Evolutionary conservation across 2,113 vertebrate genomes (phyloP).

Genomic region (rat (Rattus norvegicus)): GRCr8 NC_086023.1:56535001-56535500

Average conservation of each 20-base stretch:
- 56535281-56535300: not conserved
- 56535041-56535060: not conserved
- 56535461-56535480: not conserved
- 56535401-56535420: not conserved
- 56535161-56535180: no score
- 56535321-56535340: not conserved
- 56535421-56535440: not conserved
- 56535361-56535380: not conserved
- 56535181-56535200: not conserved
- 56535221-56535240: no score
- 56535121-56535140: not conserved
- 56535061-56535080: conserved; percentile 15
- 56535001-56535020: not conserved
- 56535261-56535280: not conserved
- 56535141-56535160: not conserved
- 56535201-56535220: not conserved
- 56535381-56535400: not conserved
- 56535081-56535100: no score
- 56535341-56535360: not conserved
- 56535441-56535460: accelerated
- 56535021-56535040: not conserved
- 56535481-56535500: not conserved
- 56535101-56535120: no score
- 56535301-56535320: not conserved
- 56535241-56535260: not conserved